A percentile compares a stretch with the other conserved stretches of the same genome.
Conservation (phyloP, 2,888 invertebrate genomes). For the Lobophora halterata region DNA sequence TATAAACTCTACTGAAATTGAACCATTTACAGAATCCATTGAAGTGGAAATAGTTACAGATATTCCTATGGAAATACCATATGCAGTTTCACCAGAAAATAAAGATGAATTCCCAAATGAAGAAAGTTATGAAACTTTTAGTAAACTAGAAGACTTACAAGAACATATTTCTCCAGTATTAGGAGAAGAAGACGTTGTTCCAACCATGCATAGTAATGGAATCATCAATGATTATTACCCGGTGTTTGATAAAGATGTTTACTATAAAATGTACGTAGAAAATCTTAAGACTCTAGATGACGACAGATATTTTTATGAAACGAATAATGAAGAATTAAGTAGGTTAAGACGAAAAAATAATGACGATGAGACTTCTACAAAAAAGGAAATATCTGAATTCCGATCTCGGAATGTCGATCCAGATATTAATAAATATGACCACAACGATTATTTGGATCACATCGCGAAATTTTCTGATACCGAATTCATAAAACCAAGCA, state of each 20-base stretch:
- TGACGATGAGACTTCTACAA: conserved; percentile 11
- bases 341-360: conserved; percentile 24
- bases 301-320: conserved; percentile 51
- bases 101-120: conserved; percentile 13
- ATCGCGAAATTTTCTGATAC: conserved; percentile 34
- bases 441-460: conserved; percentile 12
- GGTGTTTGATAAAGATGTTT: conserved; percentile 51
- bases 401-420: conserved; percentile 51
- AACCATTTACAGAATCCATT: conserved; percentile 20
- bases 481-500: conserved; percentile 27
- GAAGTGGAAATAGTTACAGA: conserved; percentile 24
- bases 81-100: conserved; percentile 13
- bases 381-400: conserved; percentile 17
- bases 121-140: conserved; percentile 19
- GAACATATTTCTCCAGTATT: conserved; percentile 30
- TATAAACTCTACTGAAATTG: conserved; percentile 24
- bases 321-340: conserved; percentile 33
- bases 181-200: conserved; percentile 38
- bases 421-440: conserved; percentile 34
- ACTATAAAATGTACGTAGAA: conserved; percentile 40
- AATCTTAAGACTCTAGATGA: conserved; percentile 42
- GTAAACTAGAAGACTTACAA: conserved; percentile 23
- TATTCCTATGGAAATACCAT: conserved; percentile 26
- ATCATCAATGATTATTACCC: conserved; percentile 63
- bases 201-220: conserved; percentile 37